Evolutionary conservation across 2,113 vertebrate species (phyloP).

Genomic region (Esox niger): DNA sequence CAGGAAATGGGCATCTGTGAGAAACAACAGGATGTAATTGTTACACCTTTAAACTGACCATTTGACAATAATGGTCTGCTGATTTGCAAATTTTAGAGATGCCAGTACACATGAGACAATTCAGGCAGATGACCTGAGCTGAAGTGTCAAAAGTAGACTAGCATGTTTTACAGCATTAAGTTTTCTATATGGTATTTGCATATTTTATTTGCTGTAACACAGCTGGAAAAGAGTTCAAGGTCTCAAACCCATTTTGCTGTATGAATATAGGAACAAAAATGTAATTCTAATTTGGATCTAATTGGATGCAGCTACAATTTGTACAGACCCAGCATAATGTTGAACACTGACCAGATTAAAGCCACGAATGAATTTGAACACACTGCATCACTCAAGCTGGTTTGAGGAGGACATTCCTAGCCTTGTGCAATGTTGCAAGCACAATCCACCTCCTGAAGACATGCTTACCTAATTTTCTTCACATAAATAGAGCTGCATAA

Average conservation of each 20-base stretch:
- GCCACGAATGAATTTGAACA: not conserved
- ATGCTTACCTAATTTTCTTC: not conserved
- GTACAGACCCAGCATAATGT: conserved; percentile 11
- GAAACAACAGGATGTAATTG: conserved; percentile 53
- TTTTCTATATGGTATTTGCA: no score
- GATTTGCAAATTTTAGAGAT: no score
- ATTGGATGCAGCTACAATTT: not conserved
- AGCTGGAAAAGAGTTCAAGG: no score
- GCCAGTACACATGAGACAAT: no score
- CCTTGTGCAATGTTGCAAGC: not conserved
- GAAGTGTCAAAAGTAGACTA: no score
- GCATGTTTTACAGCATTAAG: no score
- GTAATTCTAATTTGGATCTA: no score
- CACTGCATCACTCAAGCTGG: not conserved
- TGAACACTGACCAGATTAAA: conserved; percentile 2
- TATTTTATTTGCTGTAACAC: no score
- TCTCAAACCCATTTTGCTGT: no score
- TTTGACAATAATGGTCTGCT: not conserved
- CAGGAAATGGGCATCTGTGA: conserved; percentile 56
- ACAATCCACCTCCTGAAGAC: conserved; percentile 1
- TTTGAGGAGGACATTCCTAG: not conserved
- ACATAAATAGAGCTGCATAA: not conserved
- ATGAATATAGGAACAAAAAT: no score
- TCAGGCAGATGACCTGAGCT: no score
- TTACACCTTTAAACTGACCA: conserved; percentile 9